A percentile compares a stretch with the other conserved stretches of the same genome.
phyloP scores from a whole-genome alignment of 2,113 vertebrate species.

The Ahaetulla prasina region DNA sequence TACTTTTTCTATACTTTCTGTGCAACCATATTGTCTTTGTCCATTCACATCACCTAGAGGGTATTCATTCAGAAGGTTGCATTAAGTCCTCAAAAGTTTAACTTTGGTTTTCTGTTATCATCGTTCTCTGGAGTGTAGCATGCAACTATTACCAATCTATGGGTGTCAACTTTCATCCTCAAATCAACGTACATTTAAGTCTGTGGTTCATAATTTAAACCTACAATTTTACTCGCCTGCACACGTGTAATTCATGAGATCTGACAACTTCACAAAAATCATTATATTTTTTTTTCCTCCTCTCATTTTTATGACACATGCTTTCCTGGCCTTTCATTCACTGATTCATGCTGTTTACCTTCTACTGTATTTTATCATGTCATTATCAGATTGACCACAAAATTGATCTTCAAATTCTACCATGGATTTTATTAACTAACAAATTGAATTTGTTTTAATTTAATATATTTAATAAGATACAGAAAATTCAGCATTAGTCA shows the following conservation, averaged over 20 bases:
- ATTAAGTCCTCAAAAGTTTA: neutral
- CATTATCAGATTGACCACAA: neutral
- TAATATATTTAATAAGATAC: neutral
- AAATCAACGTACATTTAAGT: neutral
- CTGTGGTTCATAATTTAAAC: neutral
- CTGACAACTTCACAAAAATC: neutral
- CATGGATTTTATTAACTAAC: neutral
- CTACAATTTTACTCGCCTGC: neutral
- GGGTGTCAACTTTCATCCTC: neutral
- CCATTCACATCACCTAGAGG: neutral
- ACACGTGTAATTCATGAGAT: neutral
- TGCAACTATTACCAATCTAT: neutral
- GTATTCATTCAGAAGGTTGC: neutral
- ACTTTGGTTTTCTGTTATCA: neutral
- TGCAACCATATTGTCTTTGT: neutral
- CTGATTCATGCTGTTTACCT: neutral
- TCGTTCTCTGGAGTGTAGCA: neutral
- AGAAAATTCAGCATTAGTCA: neutral
- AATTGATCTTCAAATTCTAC: neutral
- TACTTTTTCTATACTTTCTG: neutral
- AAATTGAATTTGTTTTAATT: neutral
- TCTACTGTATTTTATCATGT: neutral
- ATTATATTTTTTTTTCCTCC: neutral
- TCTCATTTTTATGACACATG: neutral
- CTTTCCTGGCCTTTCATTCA: neutral